Evolutionary conservation across 2,888 invertebrate species (phyloP).

Genomic region (Gryllus longicercus): DNA sequence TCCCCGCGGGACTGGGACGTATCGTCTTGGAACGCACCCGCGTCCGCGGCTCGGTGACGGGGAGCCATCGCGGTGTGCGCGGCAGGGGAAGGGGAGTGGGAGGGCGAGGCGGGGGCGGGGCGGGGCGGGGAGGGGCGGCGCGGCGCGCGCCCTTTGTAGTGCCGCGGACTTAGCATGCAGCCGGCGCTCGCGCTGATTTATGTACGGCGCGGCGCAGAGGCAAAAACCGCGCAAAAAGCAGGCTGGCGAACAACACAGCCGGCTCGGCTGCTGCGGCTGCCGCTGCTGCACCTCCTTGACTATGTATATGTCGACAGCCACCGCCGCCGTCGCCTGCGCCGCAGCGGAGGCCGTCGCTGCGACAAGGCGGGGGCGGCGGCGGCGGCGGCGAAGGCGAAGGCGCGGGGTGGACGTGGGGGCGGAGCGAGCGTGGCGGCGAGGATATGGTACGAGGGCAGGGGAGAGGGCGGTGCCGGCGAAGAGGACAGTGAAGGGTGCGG

Average conservation of each 20-base stretch:
- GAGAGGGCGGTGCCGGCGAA: too few relatives aligned
- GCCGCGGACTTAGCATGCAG: constrained; percentile 10
- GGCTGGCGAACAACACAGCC: not conserved
- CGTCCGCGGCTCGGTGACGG: too few relatives aligned
- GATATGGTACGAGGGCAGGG: too few relatives aligned
- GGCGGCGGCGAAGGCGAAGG: not conserved
- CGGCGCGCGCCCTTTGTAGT: not conserved
- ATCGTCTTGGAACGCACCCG: too few relatives aligned
- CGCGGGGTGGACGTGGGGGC: too few relatives aligned
- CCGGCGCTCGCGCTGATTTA: not conserved
- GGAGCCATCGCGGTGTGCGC: too few relatives aligned
- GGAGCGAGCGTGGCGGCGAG: too few relatives aligned
- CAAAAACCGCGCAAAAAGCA: not conserved
- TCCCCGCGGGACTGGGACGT: too few relatives aligned
- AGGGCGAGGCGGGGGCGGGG: too few relatives aligned
- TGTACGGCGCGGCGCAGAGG: not conserved
- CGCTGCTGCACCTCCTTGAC: not conserved
- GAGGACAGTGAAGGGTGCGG: too few relatives aligned
- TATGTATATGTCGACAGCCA: not conserved
- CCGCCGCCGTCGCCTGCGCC: not conserved
- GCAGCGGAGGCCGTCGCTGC: not conserved
- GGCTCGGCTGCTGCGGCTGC: not conserved
- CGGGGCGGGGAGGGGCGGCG: not conserved
- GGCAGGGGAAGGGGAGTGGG: too few relatives aligned
- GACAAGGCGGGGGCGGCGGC: not conserved